Evolutionary conservation across 2,797 vertebrate genomes (phyloP), one percentile per base, ranked within the genome.

Genomic region (Acrossocheilus wenchowensis): DNA sequence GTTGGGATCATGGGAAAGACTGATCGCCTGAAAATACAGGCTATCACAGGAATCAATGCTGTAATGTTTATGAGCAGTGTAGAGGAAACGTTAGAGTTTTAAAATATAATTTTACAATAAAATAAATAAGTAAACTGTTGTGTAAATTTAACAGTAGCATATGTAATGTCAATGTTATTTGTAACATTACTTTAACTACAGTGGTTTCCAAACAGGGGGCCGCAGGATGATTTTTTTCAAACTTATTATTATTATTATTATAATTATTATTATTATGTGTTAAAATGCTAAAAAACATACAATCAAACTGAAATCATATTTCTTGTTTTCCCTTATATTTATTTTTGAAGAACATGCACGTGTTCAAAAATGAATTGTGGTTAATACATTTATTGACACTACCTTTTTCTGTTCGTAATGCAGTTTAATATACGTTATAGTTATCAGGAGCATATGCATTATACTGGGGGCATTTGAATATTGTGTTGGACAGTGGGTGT

Each of bases 1-100:
- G 54, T 39, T 77, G 71, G 73, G 74, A 83, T 86, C 82, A 36
- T 83, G 85, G 72, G 74, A 88, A 85, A 81, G 68, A 57, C 45
- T 0, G 34, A 36, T 74, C 66, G 52, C 86, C n/a, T n/a, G 23
- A 66, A 52, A 34, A 72, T 69, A 45, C 62, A 77, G 39, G 60
- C 36, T 57, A 83, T 87, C 39, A 26, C 57, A 78, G 17, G n/a
- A 64, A 73, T 75, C 43, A 19, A 39, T 21, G 21, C 39, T 87
- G 48, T 77, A 83, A 73, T 10, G 3, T 43, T 39, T 68, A 36
- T 83, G 9, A 52, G 39, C 34, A 11, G 30, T n/a, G 34, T 52
- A 26, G 34, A 34, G 43, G 15, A 68, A 36, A 21, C 7, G 30
- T 8, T 66, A 62, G n/a, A 62, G n/a, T 30, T 64, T 30, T 64